phyloP scores from a whole-genome alignment of 2,797 vertebrate species.

The Podargus strigoides region DNA sequence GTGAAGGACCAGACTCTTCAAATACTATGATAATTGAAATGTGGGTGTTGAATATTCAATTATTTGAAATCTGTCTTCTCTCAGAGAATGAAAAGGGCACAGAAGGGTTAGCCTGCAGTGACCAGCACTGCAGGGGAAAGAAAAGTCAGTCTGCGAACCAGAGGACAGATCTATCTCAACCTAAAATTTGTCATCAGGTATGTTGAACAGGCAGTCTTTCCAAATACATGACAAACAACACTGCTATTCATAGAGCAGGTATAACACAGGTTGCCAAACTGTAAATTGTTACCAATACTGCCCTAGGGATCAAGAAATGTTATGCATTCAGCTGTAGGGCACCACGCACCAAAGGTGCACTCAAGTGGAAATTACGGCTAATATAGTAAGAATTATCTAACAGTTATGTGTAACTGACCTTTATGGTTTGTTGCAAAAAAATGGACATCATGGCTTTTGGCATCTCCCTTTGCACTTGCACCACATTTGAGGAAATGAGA shows the following conservation, averaged over 20 bases:
- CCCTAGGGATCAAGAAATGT: not conserved
- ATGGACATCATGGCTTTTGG: not conserved
- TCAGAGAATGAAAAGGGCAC: not conserved
- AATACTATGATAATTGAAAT: slow-evolving; percentile 14
- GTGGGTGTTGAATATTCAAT: not conserved
- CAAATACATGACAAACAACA: not conserved
- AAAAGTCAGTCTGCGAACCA: not conserved
- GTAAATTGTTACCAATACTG: not conserved
- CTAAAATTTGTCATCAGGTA: not conserved
- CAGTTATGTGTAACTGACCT: not conserved
- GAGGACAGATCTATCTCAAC: not conserved
- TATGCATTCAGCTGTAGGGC: not conserved
- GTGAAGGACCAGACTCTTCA: not conserved
- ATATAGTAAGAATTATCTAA: not conserved
- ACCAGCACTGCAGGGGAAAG: not conserved
- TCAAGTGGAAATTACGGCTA: not conserved
- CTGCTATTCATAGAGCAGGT: slow-evolving; percentile 1
- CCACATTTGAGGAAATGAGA: not conserved
- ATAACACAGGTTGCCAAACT: not conserved
- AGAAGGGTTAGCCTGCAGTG: not conserved
- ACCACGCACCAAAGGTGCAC: not conserved
- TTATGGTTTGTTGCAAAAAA: not conserved
- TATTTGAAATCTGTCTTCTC: not conserved
- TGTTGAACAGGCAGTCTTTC: not conserved
- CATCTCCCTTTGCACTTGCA: not conserved